Evolutionary conservation across 2,888 invertebrate genomes (phyloP), one percentile per base, ranked within the genome.

Genomic region (Heliconius ismenius): DNA sequence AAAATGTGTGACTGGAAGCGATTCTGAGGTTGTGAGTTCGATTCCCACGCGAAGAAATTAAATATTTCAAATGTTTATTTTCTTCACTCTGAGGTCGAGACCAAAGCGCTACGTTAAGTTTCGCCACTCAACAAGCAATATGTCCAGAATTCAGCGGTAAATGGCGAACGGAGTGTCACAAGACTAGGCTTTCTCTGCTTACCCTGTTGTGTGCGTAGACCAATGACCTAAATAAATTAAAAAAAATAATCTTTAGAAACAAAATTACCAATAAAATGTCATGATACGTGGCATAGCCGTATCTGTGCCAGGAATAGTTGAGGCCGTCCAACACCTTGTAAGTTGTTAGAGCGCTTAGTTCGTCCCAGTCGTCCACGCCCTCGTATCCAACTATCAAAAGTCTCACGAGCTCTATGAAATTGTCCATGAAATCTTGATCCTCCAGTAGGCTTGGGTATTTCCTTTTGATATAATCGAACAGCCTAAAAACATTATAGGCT

Each of bases 241-340:
- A 39, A 11, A 39, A 39, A 39, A 39, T 39, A 39, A 39, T 39
- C 39, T 39, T 39, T 39, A 39, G 54, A 65, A 74, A 26, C 26
- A 43, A 54, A 65, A 64, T 68, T 18, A 76, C 79, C 75, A 79
- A 62, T 39, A 86, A 65, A 4, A 88, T 80, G n/a, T 87, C 86
- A 69, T 88, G 86, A 70, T 87, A 83, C 1, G 87, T 87, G 49
- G 83, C 84, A 78, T 86, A 88, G 0, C 88, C 88, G 21, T 83
- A 54, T 24, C 79, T 76, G 43, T 86, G 85, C 87, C 87, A 88
- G 60, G 87, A 87, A 73, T 82, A 69, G 21, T 83, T 80, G 72
- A 83, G 83, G 0, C 88, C 88, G 0, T 75, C 81, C 21, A 86
- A 70, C 10, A 79, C 74, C n/a, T 81, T 67, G 64, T 82, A 85